These are phyloP conservation scores for Salvelinus sp. DNA, from an alignment of 2,113 vertebrate genomes.

Conservation along the genomic window DNA sequence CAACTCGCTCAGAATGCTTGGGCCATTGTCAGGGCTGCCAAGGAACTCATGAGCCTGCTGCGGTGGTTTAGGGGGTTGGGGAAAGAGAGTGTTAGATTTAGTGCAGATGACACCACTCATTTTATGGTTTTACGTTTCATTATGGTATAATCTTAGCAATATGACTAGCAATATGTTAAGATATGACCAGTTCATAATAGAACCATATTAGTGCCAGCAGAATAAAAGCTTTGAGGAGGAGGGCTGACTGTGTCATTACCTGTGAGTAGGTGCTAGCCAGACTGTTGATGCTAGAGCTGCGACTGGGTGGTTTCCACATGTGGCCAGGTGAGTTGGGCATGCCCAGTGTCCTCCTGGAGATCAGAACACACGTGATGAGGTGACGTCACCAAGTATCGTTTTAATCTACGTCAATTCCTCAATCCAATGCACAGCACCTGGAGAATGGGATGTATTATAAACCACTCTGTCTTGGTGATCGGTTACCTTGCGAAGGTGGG, in stretches of 20 bases:
- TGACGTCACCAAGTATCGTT: not conserved
- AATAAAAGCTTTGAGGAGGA: too few species aligned
- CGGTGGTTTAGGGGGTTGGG: not conserved
- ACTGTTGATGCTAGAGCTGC: conserved; percentile 94
- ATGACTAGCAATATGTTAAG: too few species aligned
- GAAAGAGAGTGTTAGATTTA: not conserved
- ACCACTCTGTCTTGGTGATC: not conserved
- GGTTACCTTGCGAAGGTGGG: conserved; percentile 91
- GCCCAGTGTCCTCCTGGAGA: conserved; percentile 83
- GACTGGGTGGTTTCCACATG: conserved; percentile 91
- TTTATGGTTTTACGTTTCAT: too few species aligned
- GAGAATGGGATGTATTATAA: not conserved
- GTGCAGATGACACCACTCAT: not conserved
- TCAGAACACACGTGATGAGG: conserved; percentile 13
- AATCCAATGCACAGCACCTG: not conserved
- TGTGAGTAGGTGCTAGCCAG: conserved; percentile 90
- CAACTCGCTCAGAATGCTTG: conserved; percentile 77
- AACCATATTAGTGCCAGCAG: too few species aligned
- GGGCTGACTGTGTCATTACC: conserved; percentile 62
- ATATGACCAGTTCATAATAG: too few species aligned
- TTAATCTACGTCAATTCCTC: not conserved
- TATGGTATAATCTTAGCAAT: too few species aligned
- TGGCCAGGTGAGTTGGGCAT: conserved; percentile 80
- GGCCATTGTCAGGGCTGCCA: conserved; percentile 82
- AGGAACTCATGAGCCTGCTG: conserved; percentile 82